phyloP scores from a whole-genome alignment of 2,797 vertebrate genomes.

The Argyrosomus regius region DNA sequence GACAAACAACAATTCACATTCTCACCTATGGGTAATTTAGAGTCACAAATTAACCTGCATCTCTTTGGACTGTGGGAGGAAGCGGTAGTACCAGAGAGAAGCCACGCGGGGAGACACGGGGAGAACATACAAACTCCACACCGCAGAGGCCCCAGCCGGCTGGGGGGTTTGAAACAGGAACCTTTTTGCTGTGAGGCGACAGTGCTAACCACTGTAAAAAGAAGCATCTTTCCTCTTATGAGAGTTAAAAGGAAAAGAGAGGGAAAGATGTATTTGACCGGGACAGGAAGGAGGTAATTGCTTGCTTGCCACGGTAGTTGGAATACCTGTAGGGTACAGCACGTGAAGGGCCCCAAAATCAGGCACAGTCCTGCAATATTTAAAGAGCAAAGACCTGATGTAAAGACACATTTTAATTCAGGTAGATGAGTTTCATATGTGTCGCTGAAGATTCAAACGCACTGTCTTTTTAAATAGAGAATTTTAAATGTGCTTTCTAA shows the following conservation, averaged over 20 bases:
- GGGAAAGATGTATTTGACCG: neutral
- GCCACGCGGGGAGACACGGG: no score
- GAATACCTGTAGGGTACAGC: neutral
- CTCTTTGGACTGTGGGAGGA: no score
- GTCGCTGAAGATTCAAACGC: neutral
- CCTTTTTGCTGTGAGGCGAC: no score
- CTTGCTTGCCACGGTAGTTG: neutral
- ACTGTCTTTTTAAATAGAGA: neutral
- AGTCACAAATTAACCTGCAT: no score
- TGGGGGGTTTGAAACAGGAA: no score
- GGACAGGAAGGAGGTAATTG: conserved; percentile 11
- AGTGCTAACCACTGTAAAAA: neutral
- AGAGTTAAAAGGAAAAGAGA: neutral
- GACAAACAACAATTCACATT: no score
- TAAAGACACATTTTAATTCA: conserved; percentile 3
- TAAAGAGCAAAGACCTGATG: neutral
- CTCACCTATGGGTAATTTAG: no score
- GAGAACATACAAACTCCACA: no score
- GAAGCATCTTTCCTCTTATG: neutral
- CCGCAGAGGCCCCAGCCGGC: no score
- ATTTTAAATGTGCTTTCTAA: conserved; percentile 2
- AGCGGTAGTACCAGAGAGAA: no score
- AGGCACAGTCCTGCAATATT: neutral
- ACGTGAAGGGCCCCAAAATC: neutral
- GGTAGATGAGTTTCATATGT: conserved; percentile 23